A percentile compares a stretch with the other conserved stretches of the same genome.
Evolutionary conservation across 2,797 vertebrate genomes (phyloP).

Genomic region (Harpagifer antarcticus): DNA sequence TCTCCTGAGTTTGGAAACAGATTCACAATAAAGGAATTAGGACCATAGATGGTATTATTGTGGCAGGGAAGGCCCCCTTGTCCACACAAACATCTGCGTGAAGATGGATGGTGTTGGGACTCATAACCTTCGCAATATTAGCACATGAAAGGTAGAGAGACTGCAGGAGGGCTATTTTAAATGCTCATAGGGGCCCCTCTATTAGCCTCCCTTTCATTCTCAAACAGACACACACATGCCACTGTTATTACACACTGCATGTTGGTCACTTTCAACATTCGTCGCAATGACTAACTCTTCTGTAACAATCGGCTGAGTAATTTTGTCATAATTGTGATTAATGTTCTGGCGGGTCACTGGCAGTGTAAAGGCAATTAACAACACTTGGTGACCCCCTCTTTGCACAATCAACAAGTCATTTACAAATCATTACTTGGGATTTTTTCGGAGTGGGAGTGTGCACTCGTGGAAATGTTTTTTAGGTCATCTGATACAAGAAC

Average conservation of each 20-base stretch:
- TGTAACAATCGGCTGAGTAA: conserved; percentile 67
- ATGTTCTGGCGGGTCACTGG: conserved; percentile 75
- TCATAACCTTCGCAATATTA: conserved; percentile 81
- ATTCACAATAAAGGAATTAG: conserved; percentile 69
- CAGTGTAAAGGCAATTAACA: conserved; percentile 77
- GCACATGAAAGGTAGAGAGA: conserved; percentile 81
- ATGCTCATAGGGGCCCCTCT: conserved; percentile 67
- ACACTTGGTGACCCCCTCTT: conserved; percentile 43
- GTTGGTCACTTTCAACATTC: conserved; percentile 73
- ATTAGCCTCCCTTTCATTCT: conserved; percentile 73
- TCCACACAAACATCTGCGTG: conserved; percentile 60
- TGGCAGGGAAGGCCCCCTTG: conserved; percentile 50
- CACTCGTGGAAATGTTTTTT: conserved; percentile 63
- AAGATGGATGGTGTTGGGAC: conserved; percentile 74
- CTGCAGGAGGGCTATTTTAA: conserved; percentile 79
- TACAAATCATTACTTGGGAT: conserved; percentile 75
- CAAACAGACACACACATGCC: conserved; percentile 73
- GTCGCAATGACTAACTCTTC: conserved; percentile 52
- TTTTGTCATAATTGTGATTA: conserved; percentile 83
- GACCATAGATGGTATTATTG: conserved; percentile 53
- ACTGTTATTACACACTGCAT: conserved; percentile 66
- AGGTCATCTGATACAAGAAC: conserved; percentile 81
- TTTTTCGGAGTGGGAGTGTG: conserved; percentile 51
- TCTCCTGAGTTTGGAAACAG: conserved; percentile 61
- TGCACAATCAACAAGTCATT: conserved; percentile 81